A percentile compares a stretch with the other conserved stretches of the same genome.
Evolutionary conservation across 2,888 invertebrate genomes (phyloP).

Genomic region (Poecilobothrus nobilitatus): DNA sequence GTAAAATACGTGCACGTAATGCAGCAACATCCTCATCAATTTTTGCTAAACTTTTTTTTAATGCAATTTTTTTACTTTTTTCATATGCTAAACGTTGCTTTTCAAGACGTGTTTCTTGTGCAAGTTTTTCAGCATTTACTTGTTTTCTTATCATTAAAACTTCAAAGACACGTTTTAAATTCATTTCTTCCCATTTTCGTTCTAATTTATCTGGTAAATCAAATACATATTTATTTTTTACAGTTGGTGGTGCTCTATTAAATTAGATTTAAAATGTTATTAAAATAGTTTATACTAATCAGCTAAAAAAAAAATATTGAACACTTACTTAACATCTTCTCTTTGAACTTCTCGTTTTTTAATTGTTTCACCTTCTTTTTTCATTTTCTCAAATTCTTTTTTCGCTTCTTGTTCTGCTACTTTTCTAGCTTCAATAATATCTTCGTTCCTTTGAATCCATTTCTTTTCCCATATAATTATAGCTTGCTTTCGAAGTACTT

Average conservation of each 20-base stretch:
- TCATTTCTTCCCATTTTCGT: conserved; percentile 55
- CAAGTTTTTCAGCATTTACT: conserved; percentile 43
- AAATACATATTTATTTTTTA: conserved; percentile 20
- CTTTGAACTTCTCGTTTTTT: conserved; percentile 24
- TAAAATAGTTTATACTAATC: conserved; percentile 11
- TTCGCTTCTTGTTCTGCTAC: conserved; percentile 45
- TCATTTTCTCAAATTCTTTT: conserved; percentile 45
- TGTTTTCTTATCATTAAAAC: conserved; percentile 40
- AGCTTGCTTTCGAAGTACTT: conserved; percentile 39
- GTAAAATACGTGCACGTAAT: conserved; percentile 39
- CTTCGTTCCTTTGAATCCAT: conserved; percentile 46
- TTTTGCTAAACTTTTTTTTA: conserved; percentile 29
- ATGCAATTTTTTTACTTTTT: conserved; percentile 36
- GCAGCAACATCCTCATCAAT: conserved; percentile 35
- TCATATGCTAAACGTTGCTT: conserved; percentile 53
- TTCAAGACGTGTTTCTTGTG: conserved; percentile 54
- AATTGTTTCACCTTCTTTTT: conserved; percentile 28
- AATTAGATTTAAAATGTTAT: neutral
- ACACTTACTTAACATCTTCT: conserved; percentile 30
- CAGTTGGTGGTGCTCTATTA: conserved; percentile 25
- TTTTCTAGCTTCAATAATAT: conserved; percentile 38
- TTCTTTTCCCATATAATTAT: conserved; percentile 51
- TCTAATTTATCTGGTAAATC: conserved; percentile 38
- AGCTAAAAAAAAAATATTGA: conserved; percentile 20
- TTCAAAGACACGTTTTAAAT: conserved; percentile 52